These are phyloP conservation scores for Mylabris phalerata DNA, from an alignment of 1,140 invertebrate genomes.

Conservation along the genomic window DNA sequence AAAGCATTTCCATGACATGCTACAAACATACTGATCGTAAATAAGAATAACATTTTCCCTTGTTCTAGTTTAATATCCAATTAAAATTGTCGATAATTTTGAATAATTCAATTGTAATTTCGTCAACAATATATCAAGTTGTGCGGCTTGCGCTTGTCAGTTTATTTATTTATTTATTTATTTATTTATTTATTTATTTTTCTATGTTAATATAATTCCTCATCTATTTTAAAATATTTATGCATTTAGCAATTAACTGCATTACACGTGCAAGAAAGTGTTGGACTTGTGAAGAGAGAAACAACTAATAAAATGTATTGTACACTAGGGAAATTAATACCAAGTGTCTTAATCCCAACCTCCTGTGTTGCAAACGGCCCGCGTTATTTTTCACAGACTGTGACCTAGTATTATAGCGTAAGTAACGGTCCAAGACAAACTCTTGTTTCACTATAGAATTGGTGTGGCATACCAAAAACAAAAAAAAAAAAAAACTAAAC, in stretches of 20 bases:
- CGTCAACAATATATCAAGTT: too few relatives aligned
- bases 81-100: too few relatives aligned
- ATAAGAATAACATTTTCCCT: too few relatives aligned
- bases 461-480: neutral
- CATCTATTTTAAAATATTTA: slow-evolving; percentile 32
- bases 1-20: slow-evolving; percentile 5
- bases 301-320: slow-evolving; percentile 42
- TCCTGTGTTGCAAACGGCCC: slow-evolving; percentile 34
- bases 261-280: slow-evolving; percentile 32
- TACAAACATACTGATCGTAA: too few relatives aligned
- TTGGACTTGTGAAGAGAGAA: slow-evolving; percentile 29
- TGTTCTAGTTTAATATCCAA: too few relatives aligned
- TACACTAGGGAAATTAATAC: slow-evolving; percentile 41
- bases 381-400: slow-evolving; percentile 38
- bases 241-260: slow-evolving; percentile 37
- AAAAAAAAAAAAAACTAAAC: too few relatives aligned
- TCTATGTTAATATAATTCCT: neutral
- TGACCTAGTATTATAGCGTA: slow-evolving; percentile 33
- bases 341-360: slow-evolving; percentile 41
- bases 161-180: neutral
- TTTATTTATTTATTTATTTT: neutral
- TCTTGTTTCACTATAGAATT: slow-evolving; percentile 23
- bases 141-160: too few relatives aligned
- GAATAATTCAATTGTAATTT: too few relatives aligned
- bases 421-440: slow-evolving; percentile 27